Evolutionary conservation across 92 coral and sea anemone species (phyloP).

Genomic region (Umimayanthus chanpuru): DNA sequence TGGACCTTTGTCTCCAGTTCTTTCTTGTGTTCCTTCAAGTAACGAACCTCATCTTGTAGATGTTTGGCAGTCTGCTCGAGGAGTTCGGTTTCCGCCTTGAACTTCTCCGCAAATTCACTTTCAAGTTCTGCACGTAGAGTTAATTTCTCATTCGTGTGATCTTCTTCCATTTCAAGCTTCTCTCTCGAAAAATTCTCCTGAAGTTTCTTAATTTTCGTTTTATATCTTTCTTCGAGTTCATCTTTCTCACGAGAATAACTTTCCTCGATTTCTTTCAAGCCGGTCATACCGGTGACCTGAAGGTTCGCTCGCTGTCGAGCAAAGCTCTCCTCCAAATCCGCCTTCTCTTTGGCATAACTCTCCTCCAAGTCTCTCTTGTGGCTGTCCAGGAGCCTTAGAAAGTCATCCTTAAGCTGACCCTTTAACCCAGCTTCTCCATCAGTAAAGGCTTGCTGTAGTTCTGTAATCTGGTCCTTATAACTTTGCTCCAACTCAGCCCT

Average conservation of each 20-base stretch:
- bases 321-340: constrained; percentile 78
- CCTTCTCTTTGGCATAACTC: constrained; percentile 75
- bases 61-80: constrained; percentile 75
- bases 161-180: constrained; percentile 79
- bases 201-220: constrained; percentile 79
- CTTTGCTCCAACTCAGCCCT: constrained; percentile 81
- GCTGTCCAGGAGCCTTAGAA: constrained; percentile 73
- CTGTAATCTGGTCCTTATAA: constrained; percentile 80
- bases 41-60: constrained; percentile 82
- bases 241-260: constrained; percentile 73
- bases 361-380: constrained; percentile 87
- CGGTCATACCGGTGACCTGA: constrained; percentile 73
- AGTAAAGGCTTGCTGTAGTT: constrained; percentile 87
- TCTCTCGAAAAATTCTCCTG: constrained; percentile 80
- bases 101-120: constrained; percentile 68
- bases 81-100: constrained; percentile 77
- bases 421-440: constrained; percentile 94
- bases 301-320: constrained; percentile 78
- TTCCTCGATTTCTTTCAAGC: constrained; percentile 77
- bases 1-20: constrained; percentile 87
- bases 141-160: constrained; percentile 68
- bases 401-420: constrained; percentile 96
- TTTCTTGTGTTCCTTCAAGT: constrained; percentile 86
- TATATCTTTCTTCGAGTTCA: constrained; percentile 89
- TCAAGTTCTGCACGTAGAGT: constrained; percentile 79